phyloP scores from a whole-genome alignment of 1,140 invertebrate species.

The Chionoecetes opilio region DNA sequence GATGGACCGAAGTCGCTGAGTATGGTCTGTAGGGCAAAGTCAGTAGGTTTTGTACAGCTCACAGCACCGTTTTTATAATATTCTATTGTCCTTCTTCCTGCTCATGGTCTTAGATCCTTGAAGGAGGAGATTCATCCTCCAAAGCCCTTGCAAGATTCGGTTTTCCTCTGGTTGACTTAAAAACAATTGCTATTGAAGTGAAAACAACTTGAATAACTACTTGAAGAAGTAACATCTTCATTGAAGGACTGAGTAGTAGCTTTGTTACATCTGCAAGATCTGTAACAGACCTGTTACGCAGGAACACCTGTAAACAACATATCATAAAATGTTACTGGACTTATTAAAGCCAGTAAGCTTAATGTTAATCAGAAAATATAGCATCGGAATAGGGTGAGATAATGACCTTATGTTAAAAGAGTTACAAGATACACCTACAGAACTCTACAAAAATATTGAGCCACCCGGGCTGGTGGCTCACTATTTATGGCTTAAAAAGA shows the following conservation, averaged over 20 bases:
- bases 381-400: too few relatives aligned
- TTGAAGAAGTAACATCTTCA: constrained; percentile 48
- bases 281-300: constrained; percentile 48
- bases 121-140: not conserved
- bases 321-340: too few relatives aligned
- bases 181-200: constrained; percentile 35
- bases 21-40: constrained; percentile 40
- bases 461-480: too few relatives aligned
- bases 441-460: too few relatives aligned
- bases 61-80: not conserved
- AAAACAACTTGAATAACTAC: constrained; percentile 45
- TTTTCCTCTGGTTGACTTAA: not conserved
- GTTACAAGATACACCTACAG: too few relatives aligned
- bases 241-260: constrained; percentile 43
- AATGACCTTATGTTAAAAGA: too few relatives aligned
- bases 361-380: too few relatives aligned
- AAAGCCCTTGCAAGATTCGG: not conserved
- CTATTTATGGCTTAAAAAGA: too few relatives aligned
- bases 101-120: constrained; percentile 11
- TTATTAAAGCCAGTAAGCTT: too few relatives aligned
- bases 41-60: constrained; percentile 4
- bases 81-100: not conserved
- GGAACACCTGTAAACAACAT: constrained; percentile 66
- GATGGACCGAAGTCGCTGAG: not conserved
- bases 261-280: constrained; percentile 57